These are phyloP conservation scores for Caranx melampygus DNA, from an alignment of 2,113 vertebrate genomes.

Conservation along the genomic window DNA sequence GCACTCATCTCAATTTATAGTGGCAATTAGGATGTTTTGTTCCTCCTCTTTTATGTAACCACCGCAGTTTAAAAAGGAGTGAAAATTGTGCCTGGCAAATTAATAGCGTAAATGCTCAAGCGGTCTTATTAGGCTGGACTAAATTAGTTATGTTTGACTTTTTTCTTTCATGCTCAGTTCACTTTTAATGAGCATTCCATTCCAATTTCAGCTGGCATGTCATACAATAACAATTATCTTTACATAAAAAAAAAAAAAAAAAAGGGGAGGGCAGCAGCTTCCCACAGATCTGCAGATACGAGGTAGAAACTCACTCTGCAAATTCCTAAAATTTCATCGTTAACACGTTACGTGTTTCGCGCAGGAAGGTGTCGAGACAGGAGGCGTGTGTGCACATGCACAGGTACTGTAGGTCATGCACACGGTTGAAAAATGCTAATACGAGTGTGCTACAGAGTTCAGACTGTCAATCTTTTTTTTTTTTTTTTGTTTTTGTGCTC, in stretches of 20 bases:
- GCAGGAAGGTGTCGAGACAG: neutral
- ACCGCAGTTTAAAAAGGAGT: slow-evolving; percentile 55
- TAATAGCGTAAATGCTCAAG: slow-evolving; percentile 78
- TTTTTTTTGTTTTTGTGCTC: neutral
- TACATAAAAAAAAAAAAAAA: too few species aligned
- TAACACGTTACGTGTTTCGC: neutral
- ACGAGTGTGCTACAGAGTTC: neutral
- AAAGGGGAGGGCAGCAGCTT: neutral
- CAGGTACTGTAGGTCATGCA: neutral
- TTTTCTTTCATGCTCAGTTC: slow-evolving; percentile 66
- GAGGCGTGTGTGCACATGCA: neutral
- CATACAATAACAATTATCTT: slow-evolving; percentile 48
- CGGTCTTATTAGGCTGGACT: slow-evolving; percentile 72
- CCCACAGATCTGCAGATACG: slow-evolving; percentile 25
- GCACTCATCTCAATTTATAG: slow-evolving; percentile 78
- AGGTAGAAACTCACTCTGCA: neutral
- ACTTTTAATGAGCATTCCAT: slow-evolving; percentile 75
- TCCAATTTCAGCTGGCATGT: slow-evolving; percentile 55
- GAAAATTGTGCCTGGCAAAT: slow-evolving; percentile 70
- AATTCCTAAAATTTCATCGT: too few species aligned
- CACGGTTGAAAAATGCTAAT: slow-evolving; percentile 42
- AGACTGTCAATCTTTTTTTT: slow-evolving; percentile 46
- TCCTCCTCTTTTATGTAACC: slow-evolving; percentile 72
- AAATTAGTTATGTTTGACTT: slow-evolving; percentile 74
- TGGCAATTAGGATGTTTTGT: slow-evolving; percentile 76